Base-by-base conservation (phyloP, 2,797 vertebrate species). In the Leptatherina wallacei region DNA sequence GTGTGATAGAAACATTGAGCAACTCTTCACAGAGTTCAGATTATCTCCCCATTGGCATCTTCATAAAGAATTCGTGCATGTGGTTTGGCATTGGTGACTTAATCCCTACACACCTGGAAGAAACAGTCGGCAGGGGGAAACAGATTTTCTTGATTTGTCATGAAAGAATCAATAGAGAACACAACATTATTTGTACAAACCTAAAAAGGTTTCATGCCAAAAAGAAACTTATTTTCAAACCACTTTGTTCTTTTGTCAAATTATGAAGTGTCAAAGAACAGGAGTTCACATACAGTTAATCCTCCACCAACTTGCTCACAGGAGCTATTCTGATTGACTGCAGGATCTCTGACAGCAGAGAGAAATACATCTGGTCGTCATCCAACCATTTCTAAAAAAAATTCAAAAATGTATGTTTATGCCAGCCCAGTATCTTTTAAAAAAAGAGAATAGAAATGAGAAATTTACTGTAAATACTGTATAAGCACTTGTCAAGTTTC, bases 341-440 rank as follows among this genome's bases (percentile, higher is more conserved):
- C 16, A 61, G 51, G 30, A 68, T 65, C 33, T 84, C 58, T 83
- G 69, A 63, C n/a, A 11, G 42, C 0, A 11, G 42, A 73, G 29
- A 71, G 27, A 76, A 36, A 73, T 65, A 67, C 62, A 59, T 55
- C 18, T 56, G 63, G 60, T 56, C 30, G 36, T 69, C 61, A 33
- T 65, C 55, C 79, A 61, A 76, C 40, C 47, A 61, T 52, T 58
- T 67, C 69, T n/a, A 36, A 60, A n/a, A n/a, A n/a, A n/a, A n/a
- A n/a, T 58, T 5, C 0, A 22, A 38, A 30, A 60, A 36, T 24
- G 47, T 66, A 20, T 20, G 6, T 47, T 65, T 29, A 40, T 38
- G 35, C 38, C 20, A 10, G 6, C 5, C 6, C 30, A 60, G 36
- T 20, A 12, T 22, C 18, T 65, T 58, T 24, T 9, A 47, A 16